Base-by-base conservation (phyloP, 1,140 invertebrate species). In the Drosophila athabasca region DNA sequence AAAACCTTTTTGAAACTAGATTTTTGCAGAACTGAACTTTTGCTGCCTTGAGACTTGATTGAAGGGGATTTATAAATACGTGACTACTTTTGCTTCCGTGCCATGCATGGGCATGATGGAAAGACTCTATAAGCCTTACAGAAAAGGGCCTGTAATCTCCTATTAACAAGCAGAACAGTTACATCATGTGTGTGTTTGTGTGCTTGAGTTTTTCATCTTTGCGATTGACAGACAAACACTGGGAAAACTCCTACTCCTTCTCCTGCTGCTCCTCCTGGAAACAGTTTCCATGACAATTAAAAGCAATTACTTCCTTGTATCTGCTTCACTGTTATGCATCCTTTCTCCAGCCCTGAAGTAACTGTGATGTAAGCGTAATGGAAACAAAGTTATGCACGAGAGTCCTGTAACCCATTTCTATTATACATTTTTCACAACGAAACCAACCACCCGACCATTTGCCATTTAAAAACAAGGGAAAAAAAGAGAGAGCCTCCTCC, bases 221-320 rank as follows among this genome's bases (percentile, higher is more conserved):
- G 43, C 17, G 26, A 62, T 53, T 51, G 52, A 57, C 53, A 73
- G 62, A 53, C 35, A 39, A 55, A 49, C 76, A 50, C 53, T 59
- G 35, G 8, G 31, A 8, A 8, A 8, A 8, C 29, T 6, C 29
- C 29, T 29, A 3, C 6, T 9, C 8, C 6, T 1, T 8, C 29
- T 0, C 8, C 31, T 31, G 1, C 31, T 0, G 8, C 24, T 26
- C 24, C 24, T 5, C 24, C 24, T 35, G 45, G 57, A 68, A 73
- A 62, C 78, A 80, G 64, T 77, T 74, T 58, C 44, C 51, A 39
- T 67, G 77, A 71, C 69, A 85, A 85, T 81, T 78, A 75, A 70
- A 59, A 70, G 60, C 49, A 87, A 80, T 80, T 75, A 76, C 52
- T 68, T 61, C 58, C 49, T 26, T 66, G 54, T 53, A 46, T 57